Conservation (phyloP, 1,140 invertebrate genomes). For the Mesaphorura yosii region DNA sequence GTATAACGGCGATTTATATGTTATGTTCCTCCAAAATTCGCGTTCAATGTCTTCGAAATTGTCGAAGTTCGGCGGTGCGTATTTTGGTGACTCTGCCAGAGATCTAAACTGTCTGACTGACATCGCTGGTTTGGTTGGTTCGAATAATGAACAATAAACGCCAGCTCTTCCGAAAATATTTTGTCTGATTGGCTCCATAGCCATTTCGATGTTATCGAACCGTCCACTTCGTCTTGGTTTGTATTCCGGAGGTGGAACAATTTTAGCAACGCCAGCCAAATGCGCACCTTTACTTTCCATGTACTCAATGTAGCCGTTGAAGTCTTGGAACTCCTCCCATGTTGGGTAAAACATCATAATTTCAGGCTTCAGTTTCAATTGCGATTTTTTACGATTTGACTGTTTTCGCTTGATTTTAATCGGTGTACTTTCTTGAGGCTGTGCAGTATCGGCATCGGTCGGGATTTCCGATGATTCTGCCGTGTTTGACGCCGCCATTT, state of each 20-base stretch:
- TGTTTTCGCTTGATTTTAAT: too few relatives aligned
- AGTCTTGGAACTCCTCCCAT: slow-evolving; percentile 90
- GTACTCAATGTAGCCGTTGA: slow-evolving; percentile 73
- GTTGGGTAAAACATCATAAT: slow-evolving; percentile 73
- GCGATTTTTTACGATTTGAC: too few relatives aligned
- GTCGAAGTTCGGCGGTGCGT: slow-evolving; percentile 72
- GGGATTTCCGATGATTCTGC: too few relatives aligned
- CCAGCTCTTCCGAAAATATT: slow-evolving; percentile 80
- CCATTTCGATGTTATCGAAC: slow-evolving; percentile 56
- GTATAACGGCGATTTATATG: slow-evolving; percentile 81
- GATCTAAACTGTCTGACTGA: slow-evolving; percentile 77
- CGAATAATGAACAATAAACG: slow-evolving; percentile 84
- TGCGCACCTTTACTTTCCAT: slow-evolving; percentile 89
- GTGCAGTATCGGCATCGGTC: too few relatives aligned
- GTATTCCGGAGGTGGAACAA: slow-evolving; percentile 87
- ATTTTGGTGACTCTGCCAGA: slow-evolving; percentile 53
- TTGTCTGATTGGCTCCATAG: slow-evolving; percentile 74
- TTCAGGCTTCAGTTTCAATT: too few relatives aligned
- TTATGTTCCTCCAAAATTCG: slow-evolving; percentile 96
- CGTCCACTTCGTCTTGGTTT: slow-evolving; percentile 73
- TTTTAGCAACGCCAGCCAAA: slow-evolving; percentile 85
- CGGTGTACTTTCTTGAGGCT: too few relatives aligned
- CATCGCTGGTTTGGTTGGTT: slow-evolving; percentile 92
- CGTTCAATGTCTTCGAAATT: slow-evolving; percentile 89
- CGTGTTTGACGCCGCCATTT: too few relatives aligned